phyloP scores from a whole-genome alignment of 2,113 vertebrate species.

The Antechinus stuartii region DNA sequence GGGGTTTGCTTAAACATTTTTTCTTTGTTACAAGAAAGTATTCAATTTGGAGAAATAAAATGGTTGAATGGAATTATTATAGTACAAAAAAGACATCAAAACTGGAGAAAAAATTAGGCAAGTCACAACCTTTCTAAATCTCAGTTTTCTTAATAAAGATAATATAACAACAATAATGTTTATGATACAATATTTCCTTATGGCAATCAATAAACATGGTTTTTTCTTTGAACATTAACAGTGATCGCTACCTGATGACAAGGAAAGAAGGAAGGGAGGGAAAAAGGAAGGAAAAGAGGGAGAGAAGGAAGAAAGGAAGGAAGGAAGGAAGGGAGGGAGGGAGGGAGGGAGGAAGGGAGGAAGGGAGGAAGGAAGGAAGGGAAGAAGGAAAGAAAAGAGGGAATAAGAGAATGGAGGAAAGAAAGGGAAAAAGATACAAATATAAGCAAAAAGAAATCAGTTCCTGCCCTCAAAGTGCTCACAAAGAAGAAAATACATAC shows the following conservation, averaged over 20 bases:
- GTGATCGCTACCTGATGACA: not conserved
- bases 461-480: not conserved
- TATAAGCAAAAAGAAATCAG: not conserved
- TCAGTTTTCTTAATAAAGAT: not conserved
- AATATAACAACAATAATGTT: not conserved
- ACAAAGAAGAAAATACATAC: not conserved
- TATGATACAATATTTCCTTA: not conserved
- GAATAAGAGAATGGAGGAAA: too few species aligned
- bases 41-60: not conserved
- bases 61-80: not conserved
- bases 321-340: rapidly evolving
- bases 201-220: not conserved
- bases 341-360: too few species aligned
- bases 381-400: too few species aligned
- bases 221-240: not conserved
- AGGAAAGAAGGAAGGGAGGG: too few species aligned
- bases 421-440: not conserved
- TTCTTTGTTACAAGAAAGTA: not conserved
- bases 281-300: too few species aligned
- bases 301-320: rapidly evolving
- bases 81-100: not conserved
- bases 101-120: not conserved
- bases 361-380: too few species aligned
- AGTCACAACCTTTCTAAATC: not conserved
- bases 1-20: not conserved